These are phyloP conservation scores for Oncorhynchus kisutch DNA, from an alignment of 2,113 vertebrate genomes.

Conservation along the genomic window DNA sequence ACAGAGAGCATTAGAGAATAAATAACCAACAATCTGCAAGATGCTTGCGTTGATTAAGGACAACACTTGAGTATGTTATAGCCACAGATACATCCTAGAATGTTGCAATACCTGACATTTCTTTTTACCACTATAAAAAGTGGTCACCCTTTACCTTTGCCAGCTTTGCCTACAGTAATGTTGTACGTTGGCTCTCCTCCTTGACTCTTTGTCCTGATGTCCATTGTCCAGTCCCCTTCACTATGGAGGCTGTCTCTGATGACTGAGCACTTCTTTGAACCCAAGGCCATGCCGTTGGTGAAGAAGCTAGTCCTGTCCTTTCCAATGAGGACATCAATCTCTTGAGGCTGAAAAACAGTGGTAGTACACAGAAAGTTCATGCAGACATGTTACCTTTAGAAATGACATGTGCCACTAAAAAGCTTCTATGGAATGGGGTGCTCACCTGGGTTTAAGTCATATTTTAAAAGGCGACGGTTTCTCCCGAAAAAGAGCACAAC, in stretches of 20 bases:
- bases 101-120: neutral
- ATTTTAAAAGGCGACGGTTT: too few relatives aligned
- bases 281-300: slow-evolving; percentile 86
- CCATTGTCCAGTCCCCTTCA: slow-evolving; percentile 90
- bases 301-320: slow-evolving; percentile 95
- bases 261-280: slow-evolving; percentile 91
- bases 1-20: too few relatives aligned
- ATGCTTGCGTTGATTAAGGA: neutral
- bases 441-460: too few relatives aligned
- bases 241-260: slow-evolving; percentile 88
- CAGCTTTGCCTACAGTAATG: slow-evolving; percentile 85
- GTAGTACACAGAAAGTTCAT: neutral
- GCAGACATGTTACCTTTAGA: too few relatives aligned
- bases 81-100: neutral
- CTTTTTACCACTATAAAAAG: neutral
- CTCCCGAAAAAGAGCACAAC: too few relatives aligned
- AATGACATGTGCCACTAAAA: too few relatives aligned
- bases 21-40: neutral
- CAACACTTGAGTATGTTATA: neutral
- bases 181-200: slow-evolving; percentile 89
- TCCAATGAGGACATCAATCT: slow-evolving; percentile 93
- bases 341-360: slow-evolving; percentile 80
- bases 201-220: slow-evolving; percentile 92
- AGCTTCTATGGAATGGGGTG: too few relatives aligned
- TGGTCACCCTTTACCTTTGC: slow-evolving; percentile 76